Evolutionary conservation across 2,113 vertebrate genomes (phyloP).

Genomic region (Sebastes fasciatus): DNA sequence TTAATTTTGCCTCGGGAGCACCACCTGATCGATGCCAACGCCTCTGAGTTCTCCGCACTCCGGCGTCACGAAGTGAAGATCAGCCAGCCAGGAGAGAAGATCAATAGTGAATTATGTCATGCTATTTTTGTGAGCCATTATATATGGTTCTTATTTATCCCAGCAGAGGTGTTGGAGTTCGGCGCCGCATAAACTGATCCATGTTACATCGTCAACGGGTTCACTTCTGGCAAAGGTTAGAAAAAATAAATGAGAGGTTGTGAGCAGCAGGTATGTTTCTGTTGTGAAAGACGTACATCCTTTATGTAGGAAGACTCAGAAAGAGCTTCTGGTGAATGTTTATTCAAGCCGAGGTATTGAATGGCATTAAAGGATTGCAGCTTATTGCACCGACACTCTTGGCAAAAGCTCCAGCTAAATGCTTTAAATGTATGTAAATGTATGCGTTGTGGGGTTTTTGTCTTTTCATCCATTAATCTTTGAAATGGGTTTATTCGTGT

Average conservation of each 20-base stretch:
- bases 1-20: conserved; percentile 58
- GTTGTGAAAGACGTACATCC: background rate
- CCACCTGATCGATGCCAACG: conserved; percentile 75
- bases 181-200: conserved; percentile 15
- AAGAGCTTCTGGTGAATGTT: background rate
- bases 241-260: background rate
- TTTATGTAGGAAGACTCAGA: background rate
- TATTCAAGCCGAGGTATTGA: background rate
- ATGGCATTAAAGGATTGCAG: background rate
- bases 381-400: background rate
- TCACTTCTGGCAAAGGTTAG: conserved; percentile 11
- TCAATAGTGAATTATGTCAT: conserved; percentile 85
- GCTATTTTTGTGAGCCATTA: conserved; percentile 79
- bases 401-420: conserved; percentile 29
- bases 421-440: conserved; percentile 45
- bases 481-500: conserved; percentile 36
- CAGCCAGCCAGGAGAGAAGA: conserved; percentile 63
- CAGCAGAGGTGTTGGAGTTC: conserved; percentile 39
- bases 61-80: conserved; percentile 73
- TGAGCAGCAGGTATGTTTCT: background rate
- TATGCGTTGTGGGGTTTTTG: background rate
- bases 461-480: conserved; percentile 49
- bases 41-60: conserved; percentile 64
- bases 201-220: background rate
- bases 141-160: conserved; percentile 72